phyloP scores from a whole-genome alignment of 2,797 vertebrate species.

The Peromyscus aztecus region DNA sequence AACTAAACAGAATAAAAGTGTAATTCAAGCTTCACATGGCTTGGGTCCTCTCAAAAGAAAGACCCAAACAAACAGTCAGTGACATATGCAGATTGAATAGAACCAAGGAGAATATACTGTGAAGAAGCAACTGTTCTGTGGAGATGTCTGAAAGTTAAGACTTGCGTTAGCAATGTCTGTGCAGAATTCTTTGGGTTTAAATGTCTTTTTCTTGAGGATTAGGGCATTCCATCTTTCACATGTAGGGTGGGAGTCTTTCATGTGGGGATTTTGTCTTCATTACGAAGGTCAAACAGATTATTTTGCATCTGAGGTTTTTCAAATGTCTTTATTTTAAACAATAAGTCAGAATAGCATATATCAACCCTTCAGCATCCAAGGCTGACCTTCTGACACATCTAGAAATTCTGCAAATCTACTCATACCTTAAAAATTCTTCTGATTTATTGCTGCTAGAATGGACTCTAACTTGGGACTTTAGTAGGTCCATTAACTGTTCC shows the following conservation, averaged over 20 bases:
- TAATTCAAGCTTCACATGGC: not conserved
- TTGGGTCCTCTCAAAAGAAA: not conserved
- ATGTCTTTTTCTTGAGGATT: not conserved
- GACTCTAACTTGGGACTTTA: not conserved
- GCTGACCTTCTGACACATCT: not conserved
- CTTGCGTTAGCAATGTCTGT: not conserved
- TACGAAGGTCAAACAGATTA: not conserved
- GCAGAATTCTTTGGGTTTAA: not conserved
- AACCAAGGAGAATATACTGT: not conserved
- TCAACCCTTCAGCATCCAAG: not conserved
- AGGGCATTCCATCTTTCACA: not conserved
- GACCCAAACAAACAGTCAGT: not conserved
- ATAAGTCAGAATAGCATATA: not conserved
- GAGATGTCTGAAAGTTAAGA: not conserved
- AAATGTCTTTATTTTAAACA: not conserved
- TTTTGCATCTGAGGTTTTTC: not conserved
- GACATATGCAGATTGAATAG: not conserved
- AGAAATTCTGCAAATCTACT: not conserved
- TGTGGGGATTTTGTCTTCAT: not conserved
- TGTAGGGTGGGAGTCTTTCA: not conserved
- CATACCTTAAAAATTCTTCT: not conserved
- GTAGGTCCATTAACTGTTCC: not conserved
- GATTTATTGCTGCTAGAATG: not conserved
- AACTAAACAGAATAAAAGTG: not conserved
- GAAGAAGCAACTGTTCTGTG: not conserved